A percentile compares a stretch with the other conserved stretches of the same genome.
These are phyloP conservation scores for Tenualosa ilisha DNA, from an alignment of 2,797 vertebrate genomes.

Conservation along the genomic window DNA sequence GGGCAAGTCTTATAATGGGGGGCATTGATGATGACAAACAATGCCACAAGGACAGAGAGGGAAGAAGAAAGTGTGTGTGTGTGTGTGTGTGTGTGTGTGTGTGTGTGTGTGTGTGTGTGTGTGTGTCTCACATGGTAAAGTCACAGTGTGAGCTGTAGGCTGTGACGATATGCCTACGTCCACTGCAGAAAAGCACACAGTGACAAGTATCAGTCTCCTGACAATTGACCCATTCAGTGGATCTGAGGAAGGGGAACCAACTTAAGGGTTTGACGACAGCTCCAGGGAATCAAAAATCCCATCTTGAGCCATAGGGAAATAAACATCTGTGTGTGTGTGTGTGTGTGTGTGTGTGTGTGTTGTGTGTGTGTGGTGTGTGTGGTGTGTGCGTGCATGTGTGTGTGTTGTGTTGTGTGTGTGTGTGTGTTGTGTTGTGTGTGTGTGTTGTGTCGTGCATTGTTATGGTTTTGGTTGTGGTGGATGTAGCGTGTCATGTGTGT, in stretches of 20 bases:
- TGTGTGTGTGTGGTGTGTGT: no score
- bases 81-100: constrained; percentile 9
- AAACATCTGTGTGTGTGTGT: background rate
- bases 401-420: no score
- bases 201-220: background rate
- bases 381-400: no score
- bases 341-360: no score
- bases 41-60: constrained; percentile 34
- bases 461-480: no score
- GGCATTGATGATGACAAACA: constrained; percentile 34
- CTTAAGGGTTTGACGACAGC: background rate
- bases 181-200: background rate
- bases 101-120: constrained; percentile 3
- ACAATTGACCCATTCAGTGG: background rate
- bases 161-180: background rate
- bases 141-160: constrained; percentile 13
- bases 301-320: background rate
- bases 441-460: no score
- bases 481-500: no score
- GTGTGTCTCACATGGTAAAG: background rate
- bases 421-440: no score
- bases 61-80: background rate
- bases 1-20: constrained; percentile 34
- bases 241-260: background rate
- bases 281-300: background rate